phyloP scores from a whole-genome alignment of 2,797 vertebrate species.

The Argya squamiceps region DNA sequence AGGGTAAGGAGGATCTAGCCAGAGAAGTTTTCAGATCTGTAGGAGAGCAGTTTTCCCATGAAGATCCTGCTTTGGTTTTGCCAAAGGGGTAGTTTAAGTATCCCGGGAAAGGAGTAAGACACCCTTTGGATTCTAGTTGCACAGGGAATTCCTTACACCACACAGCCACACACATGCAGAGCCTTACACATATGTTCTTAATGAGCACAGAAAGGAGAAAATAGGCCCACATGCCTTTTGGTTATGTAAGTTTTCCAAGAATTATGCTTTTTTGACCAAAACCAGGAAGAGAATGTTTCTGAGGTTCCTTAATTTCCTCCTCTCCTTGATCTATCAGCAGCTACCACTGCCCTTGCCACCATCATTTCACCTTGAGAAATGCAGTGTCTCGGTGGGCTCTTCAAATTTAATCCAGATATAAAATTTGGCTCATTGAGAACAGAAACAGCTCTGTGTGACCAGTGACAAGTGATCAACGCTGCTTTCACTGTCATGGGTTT shows the following conservation, averaged over 20 bases:
- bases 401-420: background rate
- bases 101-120: background rate
- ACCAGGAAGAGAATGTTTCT: background rate
- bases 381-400: background rate
- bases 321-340: background rate
- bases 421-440: background rate
- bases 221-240: background rate
- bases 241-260: background rate
- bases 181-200: background rate
- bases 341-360: background rate
- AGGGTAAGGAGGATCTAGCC: background rate
- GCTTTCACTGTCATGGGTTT: background rate
- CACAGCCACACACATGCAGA: background rate
- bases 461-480: background rate
- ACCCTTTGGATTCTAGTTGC: background rate
- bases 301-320: slow-evolving; percentile 4
- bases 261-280: background rate
- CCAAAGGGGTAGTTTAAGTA: background rate
- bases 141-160: background rate
- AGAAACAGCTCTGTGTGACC: background rate
- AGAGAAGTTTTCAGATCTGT: background rate
- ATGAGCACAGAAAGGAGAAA: slow-evolving; percentile 4
- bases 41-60: background rate
- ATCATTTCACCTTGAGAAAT: slow-evolving; percentile 13
- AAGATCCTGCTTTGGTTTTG: background rate